Percentiles rank a stretch among this genome's conserved stretches.
These are phyloP conservation scores for Sinocyclocheilus maitianheensis DNA, from an alignment of 2,113 vertebrate species.

Conservation along the genomic window DNA sequence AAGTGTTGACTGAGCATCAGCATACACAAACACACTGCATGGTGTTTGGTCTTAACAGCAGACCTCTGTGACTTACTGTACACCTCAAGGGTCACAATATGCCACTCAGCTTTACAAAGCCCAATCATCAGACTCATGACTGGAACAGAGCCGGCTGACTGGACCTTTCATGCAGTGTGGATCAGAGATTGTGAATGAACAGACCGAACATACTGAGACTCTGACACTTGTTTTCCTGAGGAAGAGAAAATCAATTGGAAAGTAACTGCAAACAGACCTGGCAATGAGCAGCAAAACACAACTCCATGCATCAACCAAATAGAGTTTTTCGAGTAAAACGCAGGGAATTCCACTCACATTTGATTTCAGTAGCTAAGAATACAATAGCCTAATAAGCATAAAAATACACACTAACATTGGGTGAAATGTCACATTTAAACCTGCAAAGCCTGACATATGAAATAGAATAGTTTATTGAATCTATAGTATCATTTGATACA, in stretches of 20 bases:
- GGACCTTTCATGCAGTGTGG: background rate
- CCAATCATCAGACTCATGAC: slow-evolving; percentile 4
- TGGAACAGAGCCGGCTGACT: background rate
- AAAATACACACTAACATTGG: background rate
- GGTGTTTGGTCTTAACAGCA: background rate
- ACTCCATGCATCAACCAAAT: background rate
- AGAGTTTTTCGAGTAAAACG: background rate
- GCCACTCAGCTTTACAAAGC: background rate
- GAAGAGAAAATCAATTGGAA: background rate
- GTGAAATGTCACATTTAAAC: background rate
- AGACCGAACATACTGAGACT: background rate
- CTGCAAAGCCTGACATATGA: too few relatives aligned
- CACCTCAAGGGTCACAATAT: background rate
- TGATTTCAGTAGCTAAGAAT: too few relatives aligned
- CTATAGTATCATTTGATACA: too few relatives aligned
- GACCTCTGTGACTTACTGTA: background rate
- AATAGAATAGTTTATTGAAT: too few relatives aligned
- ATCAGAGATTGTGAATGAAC: background rate
- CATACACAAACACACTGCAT: background rate
- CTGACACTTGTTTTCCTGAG: background rate
- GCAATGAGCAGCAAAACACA: background rate
- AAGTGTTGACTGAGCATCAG: background rate
- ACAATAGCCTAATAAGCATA: background rate
- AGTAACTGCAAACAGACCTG: background rate
- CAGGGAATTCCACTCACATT: background rate